Conservation (phyloP, 2,888 invertebrate genomes). For the Malthinus seriepunctatus region DNA sequence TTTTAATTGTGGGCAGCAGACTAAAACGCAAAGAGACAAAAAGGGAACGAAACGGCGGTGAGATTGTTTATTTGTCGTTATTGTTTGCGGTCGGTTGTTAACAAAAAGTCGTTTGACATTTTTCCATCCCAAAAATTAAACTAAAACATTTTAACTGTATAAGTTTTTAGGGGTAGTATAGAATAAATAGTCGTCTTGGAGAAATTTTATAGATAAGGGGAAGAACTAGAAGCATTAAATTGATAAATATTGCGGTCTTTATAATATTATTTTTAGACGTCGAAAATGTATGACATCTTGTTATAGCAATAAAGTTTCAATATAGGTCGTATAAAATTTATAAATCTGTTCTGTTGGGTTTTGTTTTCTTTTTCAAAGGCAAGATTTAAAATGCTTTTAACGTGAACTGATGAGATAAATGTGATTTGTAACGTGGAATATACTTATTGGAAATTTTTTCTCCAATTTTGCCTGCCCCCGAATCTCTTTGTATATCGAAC, state of each 20-base stretch:
- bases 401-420: conserved; percentile 13
- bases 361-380: conserved; percentile 1
- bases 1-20: too few relatives aligned
- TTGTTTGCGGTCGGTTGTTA: too few relatives aligned
- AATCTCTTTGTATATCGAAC: conserved; percentile 8
- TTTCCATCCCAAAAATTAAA: too few relatives aligned
- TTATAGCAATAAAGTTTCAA: conserved; percentile 19
- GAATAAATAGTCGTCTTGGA: conserved; percentile 1
- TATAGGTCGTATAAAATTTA: conserved; percentile 16
- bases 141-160: too few relatives aligned
- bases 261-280: conserved; percentile 16
- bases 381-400: conserved; percentile 11
- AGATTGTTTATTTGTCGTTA: too few relatives aligned
- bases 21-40: too few relatives aligned
- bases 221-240: conserved; percentile 16
- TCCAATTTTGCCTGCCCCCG: conserved; percentile 8
- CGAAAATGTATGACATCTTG: conserved; percentile 20
- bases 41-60: too few relatives aligned
- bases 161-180: background rate
- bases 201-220: conserved; percentile 12
- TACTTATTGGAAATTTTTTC: conserved; percentile 14
- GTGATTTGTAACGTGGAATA: conserved; percentile 6
- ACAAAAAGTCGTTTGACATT: too few relatives aligned
- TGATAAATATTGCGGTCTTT: conserved; percentile 21
- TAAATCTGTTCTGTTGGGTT: conserved; percentile 13